A percentile compares a stretch with the other conserved stretches of the same genome.
Conservation (phyloP, 2,888 invertebrate genomes). For the Mythimna pallens region DNA sequence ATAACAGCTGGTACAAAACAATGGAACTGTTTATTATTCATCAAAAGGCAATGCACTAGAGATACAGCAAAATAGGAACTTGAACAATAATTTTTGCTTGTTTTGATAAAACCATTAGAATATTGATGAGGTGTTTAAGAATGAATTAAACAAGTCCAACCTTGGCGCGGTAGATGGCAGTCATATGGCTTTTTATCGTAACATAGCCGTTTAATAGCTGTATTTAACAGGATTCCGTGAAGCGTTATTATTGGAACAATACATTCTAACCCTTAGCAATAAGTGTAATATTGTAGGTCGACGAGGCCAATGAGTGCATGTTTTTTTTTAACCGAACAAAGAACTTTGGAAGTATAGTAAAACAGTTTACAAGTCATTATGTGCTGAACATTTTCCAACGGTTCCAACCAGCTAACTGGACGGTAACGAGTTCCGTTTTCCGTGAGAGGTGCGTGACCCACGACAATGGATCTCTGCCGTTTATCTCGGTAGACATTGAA, state of each 20-base stretch:
- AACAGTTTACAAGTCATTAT: conserved; percentile 22
- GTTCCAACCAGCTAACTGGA: conserved; percentile 27
- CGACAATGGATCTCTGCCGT: conserved; percentile 23
- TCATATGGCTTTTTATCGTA: conserved; percentile 43
- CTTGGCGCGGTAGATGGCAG: conserved; percentile 33
- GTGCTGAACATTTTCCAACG: conserved; percentile 33
- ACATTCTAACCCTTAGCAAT: neutral
- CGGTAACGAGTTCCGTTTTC: conserved; percentile 43
- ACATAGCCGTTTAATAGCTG: conserved; percentile 4
- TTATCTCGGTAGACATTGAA: conserved; percentile 68
- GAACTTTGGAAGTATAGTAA: conserved; percentile 34
- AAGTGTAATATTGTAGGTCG: neutral
- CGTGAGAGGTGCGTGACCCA: conserved; percentile 45
- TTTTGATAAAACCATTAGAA: conserved; percentile 38
- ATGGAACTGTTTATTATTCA: conserved; percentile 12
- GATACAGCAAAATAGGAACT: conserved; percentile 5
- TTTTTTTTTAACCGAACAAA: conserved; percentile 6
- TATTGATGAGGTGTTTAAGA: conserved; percentile 39
- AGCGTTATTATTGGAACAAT: conserved; percentile 2
- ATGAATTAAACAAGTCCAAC: conserved; percentile 40
- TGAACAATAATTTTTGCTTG: conserved; percentile 14
- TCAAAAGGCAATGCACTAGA: neutral
- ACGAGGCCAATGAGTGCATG: neutral
- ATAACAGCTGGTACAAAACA: conserved; percentile 31
- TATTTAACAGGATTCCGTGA: conserved; percentile 25